phyloP scores from a whole-genome alignment of 2,113 vertebrate species.

The Sinocyclocheilus anophthalmus region DNA sequence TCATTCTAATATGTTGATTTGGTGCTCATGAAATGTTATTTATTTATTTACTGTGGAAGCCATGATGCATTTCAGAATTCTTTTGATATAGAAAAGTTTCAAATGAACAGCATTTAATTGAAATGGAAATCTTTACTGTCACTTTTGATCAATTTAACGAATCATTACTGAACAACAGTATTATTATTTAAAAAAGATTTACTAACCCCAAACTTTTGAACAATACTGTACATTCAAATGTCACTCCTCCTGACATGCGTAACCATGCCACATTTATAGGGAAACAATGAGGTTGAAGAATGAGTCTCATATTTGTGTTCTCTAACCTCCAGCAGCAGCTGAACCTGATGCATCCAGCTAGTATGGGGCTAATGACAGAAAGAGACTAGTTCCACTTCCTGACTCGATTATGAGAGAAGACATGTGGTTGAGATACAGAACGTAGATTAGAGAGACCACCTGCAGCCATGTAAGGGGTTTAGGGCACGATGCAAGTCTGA shows the following conservation, averaged over 20 bases:
- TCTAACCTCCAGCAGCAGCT: slow-evolving; percentile 49
- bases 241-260: not conserved
- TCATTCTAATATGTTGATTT: not conserved
- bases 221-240: not conserved
- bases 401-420: slow-evolving; percentile 41
- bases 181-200: too few relatives aligned
- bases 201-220: too few relatives aligned
- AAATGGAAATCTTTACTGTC: not conserved
- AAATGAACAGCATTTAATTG: not conserved
- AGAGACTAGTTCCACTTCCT: slow-evolving; percentile 36
- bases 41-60: not conserved
- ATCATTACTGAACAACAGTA: not conserved
- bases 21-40: not conserved
- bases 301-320: slow-evolving; percentile 29
- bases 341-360: slow-evolving; percentile 64
- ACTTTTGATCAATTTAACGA: not conserved
- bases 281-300: slow-evolving; percentile 61
- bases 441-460: slow-evolving; percentile 44
- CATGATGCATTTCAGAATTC: not conserved
- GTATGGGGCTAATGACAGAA: slow-evolving; percentile 22
- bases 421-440: slow-evolving; percentile 49
- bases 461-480: slow-evolving; percentile 48
- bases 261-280: slow-evolving; percentile 61
- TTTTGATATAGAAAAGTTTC: not conserved
- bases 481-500: slow-evolving; percentile 42